Evolutionary conservation across 2,113 vertebrate genomes (phyloP).

Genomic region (Pollachius pollachius): DNA sequence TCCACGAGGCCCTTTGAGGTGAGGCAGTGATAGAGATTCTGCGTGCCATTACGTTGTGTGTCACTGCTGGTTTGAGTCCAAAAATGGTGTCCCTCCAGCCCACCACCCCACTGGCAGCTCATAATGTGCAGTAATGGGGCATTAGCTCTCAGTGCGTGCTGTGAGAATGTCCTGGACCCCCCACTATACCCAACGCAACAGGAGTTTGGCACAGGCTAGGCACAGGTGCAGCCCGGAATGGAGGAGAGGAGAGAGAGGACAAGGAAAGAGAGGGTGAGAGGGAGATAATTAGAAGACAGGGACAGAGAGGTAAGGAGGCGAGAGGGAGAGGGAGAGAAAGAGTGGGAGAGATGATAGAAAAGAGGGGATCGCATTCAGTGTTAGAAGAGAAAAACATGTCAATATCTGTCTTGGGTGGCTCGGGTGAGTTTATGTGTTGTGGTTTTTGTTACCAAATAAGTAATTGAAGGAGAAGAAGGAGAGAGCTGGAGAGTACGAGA

Average conservation of each 20-base stretch:
- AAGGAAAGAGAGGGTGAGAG: slow-evolving; percentile 28
- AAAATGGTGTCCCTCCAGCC: slow-evolving; percentile 55
- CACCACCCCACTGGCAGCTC: slow-evolving; percentile 41
- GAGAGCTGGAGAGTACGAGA: slow-evolving; percentile 8
- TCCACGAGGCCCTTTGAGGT: too few relatives aligned
- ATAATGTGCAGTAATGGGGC: slow-evolving; percentile 71
- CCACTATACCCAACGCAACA: slow-evolving; percentile 71
- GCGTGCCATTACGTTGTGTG: slow-evolving; percentile 25
- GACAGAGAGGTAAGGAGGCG: slow-evolving; percentile 55
- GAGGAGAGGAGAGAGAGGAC: slow-evolving; percentile 31
- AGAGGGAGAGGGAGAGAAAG: not conserved
- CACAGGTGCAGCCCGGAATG: slow-evolving; percentile 72
- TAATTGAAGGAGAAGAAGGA: too few relatives aligned
- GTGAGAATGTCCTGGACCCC: slow-evolving; percentile 74
- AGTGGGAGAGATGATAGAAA: not conserved
- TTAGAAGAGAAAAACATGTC: too few relatives aligned
- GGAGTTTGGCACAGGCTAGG: slow-evolving; percentile 72
- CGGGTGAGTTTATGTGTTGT: too few relatives aligned
- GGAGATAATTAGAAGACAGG: slow-evolving; percentile 70
- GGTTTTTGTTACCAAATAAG: too few relatives aligned
- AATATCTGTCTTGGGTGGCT: too few relatives aligned
- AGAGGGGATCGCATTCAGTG: too few relatives aligned
- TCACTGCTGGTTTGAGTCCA: slow-evolving; percentile 56
- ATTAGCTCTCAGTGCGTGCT: slow-evolving; percentile 69
- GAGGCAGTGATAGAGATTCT: slow-evolving; percentile 2